These are phyloP conservation scores for Albula glossodonta DNA, from an alignment of 2,113 vertebrate genomes.

Conservation along the genomic window DNA sequence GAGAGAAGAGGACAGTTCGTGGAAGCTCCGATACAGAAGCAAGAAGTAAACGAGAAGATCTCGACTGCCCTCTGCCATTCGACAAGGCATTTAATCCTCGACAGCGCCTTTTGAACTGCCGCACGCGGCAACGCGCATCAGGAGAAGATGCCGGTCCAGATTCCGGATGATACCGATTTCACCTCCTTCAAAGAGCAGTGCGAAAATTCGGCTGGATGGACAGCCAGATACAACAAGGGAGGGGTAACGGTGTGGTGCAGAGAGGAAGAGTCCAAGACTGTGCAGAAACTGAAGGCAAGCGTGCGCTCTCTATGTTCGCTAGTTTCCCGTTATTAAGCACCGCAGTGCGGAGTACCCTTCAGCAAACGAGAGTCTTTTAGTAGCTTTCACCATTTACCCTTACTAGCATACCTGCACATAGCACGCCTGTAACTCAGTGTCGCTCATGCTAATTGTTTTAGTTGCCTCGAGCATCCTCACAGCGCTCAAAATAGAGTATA, in stretches of 20 bases:
- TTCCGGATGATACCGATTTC: constrained; percentile 81
- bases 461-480: neutral
- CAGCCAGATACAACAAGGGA: constrained; percentile 76
- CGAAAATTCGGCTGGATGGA: constrained; percentile 77
- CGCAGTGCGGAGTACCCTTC: constrained; percentile 41
- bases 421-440: neutral
- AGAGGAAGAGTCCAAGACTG: constrained; percentile 67
- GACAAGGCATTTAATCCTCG: neutral
- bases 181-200: constrained; percentile 80
- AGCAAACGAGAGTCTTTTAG: neutral
- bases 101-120: neutral
- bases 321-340: constrained; percentile 8
- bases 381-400: too few relatives aligned
- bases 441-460: neutral
- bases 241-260: constrained; percentile 78
- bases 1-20: neutral
- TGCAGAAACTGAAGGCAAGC: constrained; percentile 88
- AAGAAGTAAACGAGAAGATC: neutral
- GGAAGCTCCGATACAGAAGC: constrained; percentile 9
- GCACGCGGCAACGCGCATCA: neutral
- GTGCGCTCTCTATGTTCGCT: neutral
- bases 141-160: constrained; percentile 74
- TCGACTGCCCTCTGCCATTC: neutral
- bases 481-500: neutral
- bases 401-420: neutral